Conservation (phyloP, 2,888 invertebrate species). For the Cyaniris semiargus region DNA sequence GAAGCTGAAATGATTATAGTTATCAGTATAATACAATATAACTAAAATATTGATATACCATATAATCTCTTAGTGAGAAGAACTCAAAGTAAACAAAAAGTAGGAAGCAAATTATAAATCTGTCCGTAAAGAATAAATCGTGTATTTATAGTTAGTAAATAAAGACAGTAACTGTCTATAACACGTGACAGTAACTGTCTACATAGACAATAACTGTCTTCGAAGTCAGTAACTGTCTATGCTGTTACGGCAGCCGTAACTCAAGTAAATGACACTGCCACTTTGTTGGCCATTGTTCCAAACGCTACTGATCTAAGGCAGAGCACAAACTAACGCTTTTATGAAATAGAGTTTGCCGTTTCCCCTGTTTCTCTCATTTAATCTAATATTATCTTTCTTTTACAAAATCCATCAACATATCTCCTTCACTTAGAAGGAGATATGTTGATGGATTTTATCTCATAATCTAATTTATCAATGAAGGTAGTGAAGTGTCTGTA, state of each 20-base stretch:
- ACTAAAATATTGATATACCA: too few species aligned
- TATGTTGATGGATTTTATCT: too few species aligned
- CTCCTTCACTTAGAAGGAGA: too few species aligned
- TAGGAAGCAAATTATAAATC: neutral
- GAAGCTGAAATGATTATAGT: too few species aligned
- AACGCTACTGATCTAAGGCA: conserved; percentile 3
- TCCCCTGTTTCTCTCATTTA: neutral
- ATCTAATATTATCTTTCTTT: too few species aligned
- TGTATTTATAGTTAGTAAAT: conserved; percentile 14
- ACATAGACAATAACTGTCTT: neutral
- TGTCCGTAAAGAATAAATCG: neutral
- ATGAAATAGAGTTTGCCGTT: neutral
- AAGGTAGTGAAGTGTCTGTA: too few species aligned
- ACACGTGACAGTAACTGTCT: conserved; percentile 6
- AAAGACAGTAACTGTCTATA: neutral
- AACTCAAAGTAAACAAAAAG: neutral
- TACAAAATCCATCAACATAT: too few species aligned
- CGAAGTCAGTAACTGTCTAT: neutral
- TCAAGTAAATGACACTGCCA: neutral
- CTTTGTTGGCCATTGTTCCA: conserved; percentile 10
- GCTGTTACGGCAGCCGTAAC: neutral
- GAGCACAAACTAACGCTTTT: neutral
- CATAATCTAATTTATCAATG: too few species aligned
- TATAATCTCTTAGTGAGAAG: neutral
- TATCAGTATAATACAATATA: neutral